A percentile compares a stretch with the other conserved stretches of the same genome.
Evolutionary conservation across 2,888 invertebrate genomes (phyloP).

Genomic region (Lochmaea capreae): DNA sequence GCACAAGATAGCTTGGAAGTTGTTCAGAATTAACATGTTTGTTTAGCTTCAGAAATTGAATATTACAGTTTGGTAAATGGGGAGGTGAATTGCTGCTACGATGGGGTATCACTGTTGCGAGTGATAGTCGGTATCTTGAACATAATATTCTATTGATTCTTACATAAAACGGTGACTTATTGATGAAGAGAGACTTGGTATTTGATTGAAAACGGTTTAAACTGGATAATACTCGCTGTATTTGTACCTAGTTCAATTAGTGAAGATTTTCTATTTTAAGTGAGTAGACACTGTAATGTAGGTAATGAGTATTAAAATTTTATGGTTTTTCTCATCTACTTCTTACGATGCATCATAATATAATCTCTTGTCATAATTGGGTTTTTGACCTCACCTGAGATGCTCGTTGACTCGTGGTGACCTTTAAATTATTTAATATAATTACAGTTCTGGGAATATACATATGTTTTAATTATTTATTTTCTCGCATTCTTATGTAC

Average conservation of each 20-base stretch:
- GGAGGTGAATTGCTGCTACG: too few species aligned
- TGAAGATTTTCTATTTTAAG: neutral
- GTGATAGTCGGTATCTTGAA: too few species aligned
- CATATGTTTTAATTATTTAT: constrained; percentile 57
- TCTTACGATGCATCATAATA: constrained; percentile 25
- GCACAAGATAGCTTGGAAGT: too few species aligned
- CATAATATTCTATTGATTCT: too few species aligned
- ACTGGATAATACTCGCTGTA: neutral
- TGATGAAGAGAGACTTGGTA: too few species aligned
- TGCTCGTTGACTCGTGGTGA: constrained; percentile 57
- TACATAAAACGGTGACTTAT: too few species aligned
- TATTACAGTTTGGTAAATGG: too few species aligned
- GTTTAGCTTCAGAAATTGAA: too few species aligned
- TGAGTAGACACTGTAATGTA: constrained; percentile 16
- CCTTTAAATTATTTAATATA: constrained; percentile 61
- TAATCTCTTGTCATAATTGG: constrained; percentile 52
- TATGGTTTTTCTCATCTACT: constrained; percentile 30
- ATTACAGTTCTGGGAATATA: constrained; percentile 58
- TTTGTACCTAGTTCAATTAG: neutral
- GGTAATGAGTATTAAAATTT: constrained; percentile 26
- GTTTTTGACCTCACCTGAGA: constrained; percentile 59
- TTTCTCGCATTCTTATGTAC: constrained; percentile 39
- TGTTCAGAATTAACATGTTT: too few species aligned
- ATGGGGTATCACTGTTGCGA: too few species aligned
- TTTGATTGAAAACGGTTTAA: too few species aligned